Evolutionary conservation across 2,888 invertebrate species (phyloP), one percentile per base, ranked within the genome.

Genomic region (Ceramica pisi): DNA sequence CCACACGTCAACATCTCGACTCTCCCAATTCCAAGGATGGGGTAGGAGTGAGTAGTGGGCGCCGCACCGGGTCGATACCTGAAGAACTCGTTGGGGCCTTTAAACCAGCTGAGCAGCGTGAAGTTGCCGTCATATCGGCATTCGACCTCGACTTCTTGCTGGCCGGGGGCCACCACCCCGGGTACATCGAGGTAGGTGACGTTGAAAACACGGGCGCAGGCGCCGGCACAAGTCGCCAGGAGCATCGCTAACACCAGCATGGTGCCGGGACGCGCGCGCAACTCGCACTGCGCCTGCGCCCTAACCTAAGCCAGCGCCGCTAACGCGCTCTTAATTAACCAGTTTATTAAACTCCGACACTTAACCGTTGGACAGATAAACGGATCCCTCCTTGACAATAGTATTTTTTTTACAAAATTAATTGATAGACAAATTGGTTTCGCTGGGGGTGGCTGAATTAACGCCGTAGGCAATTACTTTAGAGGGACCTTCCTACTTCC

Each of bases 271-370:
- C 90, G 92, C 91, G 90, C 89, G 92, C 94, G 88, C 91, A 89
- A 89, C 88, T 90, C 89, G 87, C 90, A 94, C 95, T 95, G 94
- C 88, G 68, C 71, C 73, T 94, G 94, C 88, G 68, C 75, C 80
- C 90, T 86, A 87, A 80, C 83, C 72, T 85, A 78, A 82, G 87
- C 86, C 90, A 86, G 87, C 88, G 86, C 89, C 89, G 88, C 89
- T 90, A 90, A 90, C 93, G 88, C 91, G 88, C 86, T 91, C 94
- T 95, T 94, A 95, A 96, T 96, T 95, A 95, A 93, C 91, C 94
- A 92, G 95, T 95, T 95, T 94, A 95, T 93, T 96, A 95, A 95
- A 92, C 95, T 92, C 92, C 90, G 90, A 94, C 95, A 95, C 95
- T 95, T 92, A 93, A 94, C 92, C 91, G 93, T 91, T 88, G 89